phyloP scores from a whole-genome alignment of 2,888 invertebrate genomes.

The Hypena proboscidalis region DNA sequence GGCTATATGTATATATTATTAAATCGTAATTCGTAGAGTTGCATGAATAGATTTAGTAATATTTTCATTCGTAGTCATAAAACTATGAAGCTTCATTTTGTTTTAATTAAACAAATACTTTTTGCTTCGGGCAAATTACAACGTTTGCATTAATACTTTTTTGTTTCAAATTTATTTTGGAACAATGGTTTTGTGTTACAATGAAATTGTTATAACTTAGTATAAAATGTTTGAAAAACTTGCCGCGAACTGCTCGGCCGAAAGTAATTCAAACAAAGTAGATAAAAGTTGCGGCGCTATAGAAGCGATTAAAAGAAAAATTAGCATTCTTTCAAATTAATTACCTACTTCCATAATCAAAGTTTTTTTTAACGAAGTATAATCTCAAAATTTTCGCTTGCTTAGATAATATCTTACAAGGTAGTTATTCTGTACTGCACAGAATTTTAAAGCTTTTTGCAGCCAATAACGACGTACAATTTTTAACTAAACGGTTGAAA shows the following conservation, averaged over 20 bases:
- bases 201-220: conserved; percentile 58
- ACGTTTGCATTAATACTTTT: too few species aligned
- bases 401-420: conserved; percentile 50
- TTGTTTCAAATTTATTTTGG: conserved; percentile 34
- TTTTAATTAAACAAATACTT: too few species aligned
- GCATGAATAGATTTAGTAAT: conserved; percentile 9
- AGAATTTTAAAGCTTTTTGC: too few species aligned
- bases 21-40: not conserved
- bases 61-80: too few species aligned
- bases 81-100: too few species aligned
- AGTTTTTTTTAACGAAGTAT: conserved; percentile 73
- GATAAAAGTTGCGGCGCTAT: conserved; percentile 81
- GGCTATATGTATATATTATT: conserved; percentile 12
- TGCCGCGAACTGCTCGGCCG: conserved; percentile 68
- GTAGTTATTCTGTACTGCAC: too few species aligned
- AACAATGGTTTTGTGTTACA: conserved; percentile 53
- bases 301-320: conserved; percentile 83
- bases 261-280: conserved; percentile 84
- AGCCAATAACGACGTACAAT: too few species aligned
- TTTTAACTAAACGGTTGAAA: too few species aligned
- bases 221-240: conserved; percentile 65
- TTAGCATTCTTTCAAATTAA: conserved; percentile 83
- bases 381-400: conserved; percentile 60
- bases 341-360: conserved; percentile 80
- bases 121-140: too few species aligned